phyloP scores from a whole-genome alignment of 2,113 vertebrate species.

The Opisthocomus hoazin region DNA sequence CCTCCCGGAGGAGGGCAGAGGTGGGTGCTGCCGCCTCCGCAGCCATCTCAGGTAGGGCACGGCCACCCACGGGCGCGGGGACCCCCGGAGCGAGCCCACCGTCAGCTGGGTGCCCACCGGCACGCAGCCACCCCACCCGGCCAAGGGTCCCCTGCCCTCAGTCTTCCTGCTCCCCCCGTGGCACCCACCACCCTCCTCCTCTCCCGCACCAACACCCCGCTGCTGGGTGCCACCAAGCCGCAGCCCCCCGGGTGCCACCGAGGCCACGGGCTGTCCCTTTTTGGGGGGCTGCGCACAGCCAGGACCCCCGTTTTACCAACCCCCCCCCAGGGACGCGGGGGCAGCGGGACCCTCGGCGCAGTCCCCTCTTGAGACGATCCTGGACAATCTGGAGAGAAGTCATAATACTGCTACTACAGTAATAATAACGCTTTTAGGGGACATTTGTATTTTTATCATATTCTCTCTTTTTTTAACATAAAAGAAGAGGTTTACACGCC shows the following conservation, averaged over 20 bases:
- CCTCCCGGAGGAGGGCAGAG: background rate
- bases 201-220: background rate
- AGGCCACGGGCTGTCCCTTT: background rate
- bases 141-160: background rate
- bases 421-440: conserved; percentile 33
- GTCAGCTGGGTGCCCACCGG: background rate
- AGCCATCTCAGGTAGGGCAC: background rate
- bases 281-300: background rate
- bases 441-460: conserved; percentile 35
- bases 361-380: background rate
- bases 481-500: conserved; percentile 12
- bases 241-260: background rate
- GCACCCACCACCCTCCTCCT: background rate
- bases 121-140: background rate
- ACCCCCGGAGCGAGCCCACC: background rate
- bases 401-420: conserved; percentile 45
- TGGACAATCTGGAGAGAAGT: conserved; percentile 52
- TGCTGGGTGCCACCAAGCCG: background rate
- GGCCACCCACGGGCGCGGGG: background rate
- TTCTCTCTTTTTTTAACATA: conserved; percentile 36
- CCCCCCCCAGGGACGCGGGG: background rate
- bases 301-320: background rate
- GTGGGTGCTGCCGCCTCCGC: background rate
- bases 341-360: rapidly evolving
- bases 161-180: conserved; percentile 9